These are phyloP conservation scores for Chiloscyllium punctatum DNA, from an alignment of 2,797 vertebrate species.

Conservation along the genomic window DNA sequence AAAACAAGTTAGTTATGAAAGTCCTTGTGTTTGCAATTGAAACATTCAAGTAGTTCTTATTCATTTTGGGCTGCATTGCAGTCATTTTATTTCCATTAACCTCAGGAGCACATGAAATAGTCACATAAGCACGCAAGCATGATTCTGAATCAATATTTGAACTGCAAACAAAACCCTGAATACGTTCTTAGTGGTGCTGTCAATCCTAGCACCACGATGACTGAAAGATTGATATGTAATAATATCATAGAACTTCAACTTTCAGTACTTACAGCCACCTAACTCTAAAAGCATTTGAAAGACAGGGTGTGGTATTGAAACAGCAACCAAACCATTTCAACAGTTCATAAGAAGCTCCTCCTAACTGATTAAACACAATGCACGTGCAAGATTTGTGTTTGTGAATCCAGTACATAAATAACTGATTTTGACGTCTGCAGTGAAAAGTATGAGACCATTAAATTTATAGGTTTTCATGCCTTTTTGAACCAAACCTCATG, in stretches of 20 bases:
- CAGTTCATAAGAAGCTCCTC: neutral
- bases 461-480: neutral
- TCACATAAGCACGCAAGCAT: neutral
- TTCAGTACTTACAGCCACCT: neutral
- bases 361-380: neutral
- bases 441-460: neutral
- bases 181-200: neutral
- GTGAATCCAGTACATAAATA: neutral
- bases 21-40: neutral
- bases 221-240: neutral
- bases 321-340: neutral
- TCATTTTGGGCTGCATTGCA: neutral
- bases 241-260: neutral
- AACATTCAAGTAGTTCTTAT: neutral
- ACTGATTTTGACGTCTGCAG: neutral
- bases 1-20: neutral
- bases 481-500: neutral
- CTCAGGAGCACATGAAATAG: neutral
- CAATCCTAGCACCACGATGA: neutral
- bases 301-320: neutral
- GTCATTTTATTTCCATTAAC: neutral
- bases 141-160: neutral
- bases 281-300: slow-evolving; percentile 9
- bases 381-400: neutral
- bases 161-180: slow-evolving; percentile 11